These are phyloP conservation scores for Micropoecilia bifurca DNA, from an alignment of 2,797 vertebrate species.

Conservation along the genomic window DNA sequence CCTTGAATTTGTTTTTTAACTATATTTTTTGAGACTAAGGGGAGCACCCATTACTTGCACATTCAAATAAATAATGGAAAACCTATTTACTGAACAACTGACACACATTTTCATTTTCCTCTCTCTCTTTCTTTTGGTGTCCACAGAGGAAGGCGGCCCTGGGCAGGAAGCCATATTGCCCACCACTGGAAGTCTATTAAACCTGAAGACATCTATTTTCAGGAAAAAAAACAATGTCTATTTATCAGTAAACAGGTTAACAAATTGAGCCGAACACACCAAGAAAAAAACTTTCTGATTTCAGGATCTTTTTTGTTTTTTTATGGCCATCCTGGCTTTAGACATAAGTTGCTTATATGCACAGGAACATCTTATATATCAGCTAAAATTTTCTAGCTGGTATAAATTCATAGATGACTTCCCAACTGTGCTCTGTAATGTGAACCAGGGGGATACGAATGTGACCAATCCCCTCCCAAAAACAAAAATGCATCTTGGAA, in stretches of 20 bases:
- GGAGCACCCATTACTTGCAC: background rate
- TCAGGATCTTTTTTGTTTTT: background rate
- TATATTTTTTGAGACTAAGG: background rate
- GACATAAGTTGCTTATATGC: conserved; percentile 3
- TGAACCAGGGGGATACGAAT: conserved; percentile 44
- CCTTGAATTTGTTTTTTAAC: too few species aligned
- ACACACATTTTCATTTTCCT: background rate
- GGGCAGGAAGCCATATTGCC: background rate
- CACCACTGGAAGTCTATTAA: background rate
- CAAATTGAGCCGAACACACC: background rate
- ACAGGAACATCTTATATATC: conserved; percentile 3
- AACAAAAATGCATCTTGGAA: conserved; percentile 53
- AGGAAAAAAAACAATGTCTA: background rate
- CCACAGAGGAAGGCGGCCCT: background rate
- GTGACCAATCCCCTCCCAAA: conserved; percentile 49
- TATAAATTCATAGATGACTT: conserved; percentile 25
- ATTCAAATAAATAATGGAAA: background rate
- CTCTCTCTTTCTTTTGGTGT: background rate
- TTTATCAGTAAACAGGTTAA: background rate
- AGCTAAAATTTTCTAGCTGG: conserved; percentile 23
- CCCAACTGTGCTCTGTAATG: conserved; percentile 24
- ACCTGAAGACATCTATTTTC: background rate
- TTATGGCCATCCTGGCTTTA: background rate
- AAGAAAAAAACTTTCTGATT: background rate
- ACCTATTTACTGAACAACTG: background rate